Base-by-base conservation (phyloP, 1,140 invertebrate genomes). In the Drosophila nasuta region DNA sequence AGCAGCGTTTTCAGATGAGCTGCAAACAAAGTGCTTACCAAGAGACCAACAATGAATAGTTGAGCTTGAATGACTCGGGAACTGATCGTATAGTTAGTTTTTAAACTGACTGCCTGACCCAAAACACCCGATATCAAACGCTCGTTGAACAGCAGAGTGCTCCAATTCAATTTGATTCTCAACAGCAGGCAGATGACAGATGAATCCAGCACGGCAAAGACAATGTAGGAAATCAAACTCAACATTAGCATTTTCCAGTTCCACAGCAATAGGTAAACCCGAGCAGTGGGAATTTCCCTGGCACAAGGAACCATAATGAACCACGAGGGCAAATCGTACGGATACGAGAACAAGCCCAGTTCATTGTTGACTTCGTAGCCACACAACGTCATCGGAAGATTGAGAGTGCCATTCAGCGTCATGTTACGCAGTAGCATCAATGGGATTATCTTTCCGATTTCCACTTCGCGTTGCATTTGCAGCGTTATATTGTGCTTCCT, bases 1-100 rank as follows among this genome's bases (percentile, higher is more conserved):
- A 88, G 63, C 7, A 88, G 48, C 0, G 85, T 88, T 35, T 89
- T 81, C 1, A 88, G n/a, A 10, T 89, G 75, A 0, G 80, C 85
- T 0, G 75, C 49, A 17, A 73, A 79, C 0, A 88, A 56, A 0
- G 81, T 81, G 59, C 75, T 79, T 1, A 88, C 6, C 5, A 79
- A 64, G 1, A 88, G 30, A 0, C 85, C 85, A 1, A 88, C 38
- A 0, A 89, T 25, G 5, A 81, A 81, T 0, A 88, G 60, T 10
- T 58, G 64, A 2, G 81, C 57, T 4, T 79, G 75, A 1, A 71
- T 51, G 0, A 88, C 30, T 5, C 59, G 67, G 0, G 78, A 62
- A 11, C 81, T 88, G 2, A 62, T 28, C 0, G 33, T 75, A 2
- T 49, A 49, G 0, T 62, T 43, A 7, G 71, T 64, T 10, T 57